These are phyloP conservation scores for Octomys mimax DNA, from an alignment of 2,797 vertebrate genomes.

Conservation along the genomic window DNA sequence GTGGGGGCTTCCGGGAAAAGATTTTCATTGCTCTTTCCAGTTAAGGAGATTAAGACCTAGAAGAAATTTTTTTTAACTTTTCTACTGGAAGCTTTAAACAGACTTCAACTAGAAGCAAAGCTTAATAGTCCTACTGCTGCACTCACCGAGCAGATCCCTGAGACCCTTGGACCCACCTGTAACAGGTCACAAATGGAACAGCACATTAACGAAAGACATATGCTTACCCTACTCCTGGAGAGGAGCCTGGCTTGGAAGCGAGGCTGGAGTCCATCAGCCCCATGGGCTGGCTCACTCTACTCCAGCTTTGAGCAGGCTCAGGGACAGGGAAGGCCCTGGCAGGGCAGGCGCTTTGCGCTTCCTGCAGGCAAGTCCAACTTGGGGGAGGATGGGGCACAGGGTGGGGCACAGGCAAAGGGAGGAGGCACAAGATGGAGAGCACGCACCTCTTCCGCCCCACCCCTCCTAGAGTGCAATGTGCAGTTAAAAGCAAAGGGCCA, in stretches of 20 bases:
- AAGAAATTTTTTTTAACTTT: neutral
- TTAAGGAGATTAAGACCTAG: neutral
- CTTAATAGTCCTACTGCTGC: neutral
- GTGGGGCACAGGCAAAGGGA: no score
- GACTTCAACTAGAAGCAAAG: neutral
- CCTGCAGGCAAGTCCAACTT: no score
- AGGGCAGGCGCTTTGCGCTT: neutral
- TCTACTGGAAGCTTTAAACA: neutral
- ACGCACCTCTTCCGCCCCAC: no score
- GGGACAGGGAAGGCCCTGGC: neutral
- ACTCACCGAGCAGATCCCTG: no score
- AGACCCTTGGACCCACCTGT: neutral
- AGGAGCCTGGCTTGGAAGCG: neutral
- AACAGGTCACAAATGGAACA: neutral
- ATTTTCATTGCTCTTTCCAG: neutral
- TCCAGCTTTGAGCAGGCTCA: neutral
- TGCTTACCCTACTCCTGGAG: neutral
- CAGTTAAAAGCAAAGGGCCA: neutral
- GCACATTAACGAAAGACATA: neutral
- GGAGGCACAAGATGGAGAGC: fast-evolving
- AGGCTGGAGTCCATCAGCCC: neutral
- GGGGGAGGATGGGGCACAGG: no score
- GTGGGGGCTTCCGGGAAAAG: neutral
- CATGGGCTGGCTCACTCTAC: no score
- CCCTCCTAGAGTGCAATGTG: neutral